A percentile compares a stretch with the other conserved stretches of the same genome.
phyloP scores from a whole-genome alignment of 2,797 vertebrate genomes.

The Poeciliopsis infans region DNA sequence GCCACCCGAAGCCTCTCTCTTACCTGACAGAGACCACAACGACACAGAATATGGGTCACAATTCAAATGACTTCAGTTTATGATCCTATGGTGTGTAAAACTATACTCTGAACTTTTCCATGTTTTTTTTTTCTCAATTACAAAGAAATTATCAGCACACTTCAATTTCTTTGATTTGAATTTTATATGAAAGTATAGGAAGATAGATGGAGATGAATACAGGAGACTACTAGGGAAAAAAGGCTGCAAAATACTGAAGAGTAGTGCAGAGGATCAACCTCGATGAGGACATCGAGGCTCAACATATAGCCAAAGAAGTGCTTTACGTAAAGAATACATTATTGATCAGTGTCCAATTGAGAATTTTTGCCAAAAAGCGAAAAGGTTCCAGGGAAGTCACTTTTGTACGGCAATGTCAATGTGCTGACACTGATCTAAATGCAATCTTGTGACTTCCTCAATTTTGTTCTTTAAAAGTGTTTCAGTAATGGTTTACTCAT shows the following conservation, averaged over 20 bases:
- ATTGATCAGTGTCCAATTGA: not conserved
- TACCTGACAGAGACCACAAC: constrained; percentile 78
- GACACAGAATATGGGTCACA: constrained; percentile 14
- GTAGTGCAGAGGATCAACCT: not conserved
- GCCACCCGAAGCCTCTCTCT: constrained; percentile 92
- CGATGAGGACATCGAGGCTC: not conserved
- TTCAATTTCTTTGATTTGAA: not conserved
- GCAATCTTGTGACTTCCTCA: not conserved
- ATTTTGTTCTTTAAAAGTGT: constrained; percentile 22
- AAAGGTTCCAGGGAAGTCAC: not conserved
- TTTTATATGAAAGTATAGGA: not conserved
- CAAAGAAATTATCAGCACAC: not conserved
- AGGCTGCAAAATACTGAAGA: not conserved
- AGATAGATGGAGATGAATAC: not conserved
- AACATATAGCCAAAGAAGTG: not conserved
- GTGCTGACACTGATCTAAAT: constrained; percentile 2
- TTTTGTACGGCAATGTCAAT: not conserved
- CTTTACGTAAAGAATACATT: not conserved
- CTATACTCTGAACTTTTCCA: not conserved
- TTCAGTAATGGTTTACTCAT: constrained; percentile 11
- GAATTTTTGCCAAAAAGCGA: not conserved
- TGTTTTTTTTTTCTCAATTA: not conserved
- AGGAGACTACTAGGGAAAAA: not conserved
- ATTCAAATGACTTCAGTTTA: not conserved
- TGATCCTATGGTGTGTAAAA: not conserved